Evolutionary conservation across 2,113 vertebrate genomes (phyloP).

Genomic region (Neolamprologus devosi): DNA sequence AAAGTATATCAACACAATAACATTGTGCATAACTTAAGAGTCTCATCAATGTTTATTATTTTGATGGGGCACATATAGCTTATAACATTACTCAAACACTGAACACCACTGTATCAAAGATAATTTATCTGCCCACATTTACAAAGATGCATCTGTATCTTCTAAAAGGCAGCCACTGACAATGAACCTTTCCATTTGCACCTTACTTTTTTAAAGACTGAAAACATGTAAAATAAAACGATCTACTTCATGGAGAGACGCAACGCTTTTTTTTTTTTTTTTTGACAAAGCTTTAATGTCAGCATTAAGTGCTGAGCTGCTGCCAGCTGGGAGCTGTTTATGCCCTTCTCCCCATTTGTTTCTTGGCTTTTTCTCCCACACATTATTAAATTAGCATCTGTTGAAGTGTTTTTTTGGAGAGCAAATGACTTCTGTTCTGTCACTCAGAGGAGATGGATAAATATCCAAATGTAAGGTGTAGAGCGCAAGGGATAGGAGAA

Average conservation of each 20-base stretch:
- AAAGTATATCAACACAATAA: neutral
- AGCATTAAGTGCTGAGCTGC: slow-evolving; percentile 56
- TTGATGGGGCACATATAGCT: neutral
- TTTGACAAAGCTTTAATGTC: slow-evolving; percentile 61
- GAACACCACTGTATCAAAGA: neutral
- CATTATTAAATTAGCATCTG: slow-evolving; percentile 71
- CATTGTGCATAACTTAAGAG: neutral
- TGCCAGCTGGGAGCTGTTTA: slow-evolving; percentile 56
- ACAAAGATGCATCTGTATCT: neutral
- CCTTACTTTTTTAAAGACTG: slow-evolving; percentile 2
- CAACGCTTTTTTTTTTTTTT: neutral
- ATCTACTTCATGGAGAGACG: slow-evolving; percentile 53
- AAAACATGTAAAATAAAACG: slow-evolving; percentile 39
- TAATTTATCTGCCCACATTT: neutral
- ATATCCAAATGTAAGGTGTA: slow-evolving; percentile 35
- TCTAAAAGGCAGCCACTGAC: slow-evolving; percentile 25
- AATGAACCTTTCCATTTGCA: slow-evolving; percentile 31
- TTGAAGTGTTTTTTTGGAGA: slow-evolving; percentile 45
- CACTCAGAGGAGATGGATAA: slow-evolving; percentile 45
- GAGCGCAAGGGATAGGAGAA: neutral
- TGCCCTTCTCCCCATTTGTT: slow-evolving; percentile 55
- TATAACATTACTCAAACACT: neutral
- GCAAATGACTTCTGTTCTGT: slow-evolving; percentile 49
- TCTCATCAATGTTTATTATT: neutral
- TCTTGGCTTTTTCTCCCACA: slow-evolving; percentile 59